phyloP scores from a whole-genome alignment of 2,113 vertebrate species.

The Ammodytes marinus region DNA sequence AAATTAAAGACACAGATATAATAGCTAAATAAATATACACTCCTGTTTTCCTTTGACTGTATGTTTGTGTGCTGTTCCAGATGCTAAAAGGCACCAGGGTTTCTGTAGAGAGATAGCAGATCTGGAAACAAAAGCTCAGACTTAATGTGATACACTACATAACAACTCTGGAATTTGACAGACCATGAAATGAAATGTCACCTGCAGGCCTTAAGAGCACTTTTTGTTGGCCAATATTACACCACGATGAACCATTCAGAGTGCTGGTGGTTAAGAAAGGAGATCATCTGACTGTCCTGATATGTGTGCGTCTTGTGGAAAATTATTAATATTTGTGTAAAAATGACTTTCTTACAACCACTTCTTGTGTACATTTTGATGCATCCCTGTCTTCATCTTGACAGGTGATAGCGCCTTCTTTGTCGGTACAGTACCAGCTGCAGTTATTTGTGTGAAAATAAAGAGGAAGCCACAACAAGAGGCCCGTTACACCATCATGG shows the following conservation, averaged over 20 bases:
- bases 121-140: conserved; percentile 25
- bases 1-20: conserved; percentile 63
- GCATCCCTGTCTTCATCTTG: conserved; percentile 14
- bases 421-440: conserved; percentile 75
- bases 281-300: conserved; percentile 23
- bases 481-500: conserved; percentile 8
- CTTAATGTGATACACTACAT: not conserved
- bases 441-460: conserved; percentile 60
- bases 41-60: conserved; percentile 26
- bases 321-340: conserved; percentile 22
- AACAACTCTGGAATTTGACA: not conserved
- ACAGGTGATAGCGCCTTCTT: conserved; percentile 10
- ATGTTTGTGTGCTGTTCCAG: conserved; percentile 49
- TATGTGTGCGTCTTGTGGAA: conserved; percentile 41
- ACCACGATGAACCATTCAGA: conserved; percentile 18
- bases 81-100: conserved; percentile 62
- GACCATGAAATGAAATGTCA: conserved; percentile 19
- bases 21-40: conserved; percentile 78
- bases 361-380: not conserved
- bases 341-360: conserved; percentile 22
- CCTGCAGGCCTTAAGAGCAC: conserved; percentile 13
- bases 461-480: conserved; percentile 41
- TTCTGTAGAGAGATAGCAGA: conserved; percentile 31
- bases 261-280: conserved; percentile 33
- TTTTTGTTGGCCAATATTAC: conserved; percentile 3